These are phyloP conservation scores for Urocynchramus pylzowi DNA, from an alignment of 2,113 vertebrate species.

Conservation along the genomic window DNA sequence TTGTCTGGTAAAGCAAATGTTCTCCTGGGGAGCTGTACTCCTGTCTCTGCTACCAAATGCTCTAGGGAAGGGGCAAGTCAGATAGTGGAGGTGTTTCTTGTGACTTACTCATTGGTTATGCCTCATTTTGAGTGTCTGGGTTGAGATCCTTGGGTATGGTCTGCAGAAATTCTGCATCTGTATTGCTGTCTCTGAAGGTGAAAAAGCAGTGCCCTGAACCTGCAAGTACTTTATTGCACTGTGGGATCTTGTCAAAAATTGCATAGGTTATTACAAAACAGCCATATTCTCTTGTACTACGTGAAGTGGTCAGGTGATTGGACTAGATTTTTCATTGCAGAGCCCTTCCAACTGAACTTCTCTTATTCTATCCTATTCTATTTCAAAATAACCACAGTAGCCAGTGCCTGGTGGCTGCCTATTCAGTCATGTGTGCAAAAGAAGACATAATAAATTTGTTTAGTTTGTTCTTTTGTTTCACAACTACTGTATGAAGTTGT, in stretches of 20 bases:
- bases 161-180: neutral
- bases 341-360: neutral
- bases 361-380: neutral
- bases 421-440: neutral
- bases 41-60: neutral
- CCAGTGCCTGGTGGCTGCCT: too few species aligned
- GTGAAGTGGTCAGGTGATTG: neutral
- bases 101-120: accelerated
- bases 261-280: neutral
- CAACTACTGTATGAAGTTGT: accelerated
- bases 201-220: neutral
- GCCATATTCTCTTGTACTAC: neutral
- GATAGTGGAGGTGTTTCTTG: neutral
- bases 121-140: neutral
- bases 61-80: neutral
- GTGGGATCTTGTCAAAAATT: neutral
- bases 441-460: neutral
- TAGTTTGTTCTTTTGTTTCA: neutral
- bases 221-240: neutral
- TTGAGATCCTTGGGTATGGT: neutral
- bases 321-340: neutral
- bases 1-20: neutral
- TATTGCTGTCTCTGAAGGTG: neutral
- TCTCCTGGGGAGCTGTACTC: neutral
- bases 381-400: neutral